Base-by-base conservation (phyloP, 2,888 invertebrate genomes). In the Eugnorisma glareosa region DNA sequence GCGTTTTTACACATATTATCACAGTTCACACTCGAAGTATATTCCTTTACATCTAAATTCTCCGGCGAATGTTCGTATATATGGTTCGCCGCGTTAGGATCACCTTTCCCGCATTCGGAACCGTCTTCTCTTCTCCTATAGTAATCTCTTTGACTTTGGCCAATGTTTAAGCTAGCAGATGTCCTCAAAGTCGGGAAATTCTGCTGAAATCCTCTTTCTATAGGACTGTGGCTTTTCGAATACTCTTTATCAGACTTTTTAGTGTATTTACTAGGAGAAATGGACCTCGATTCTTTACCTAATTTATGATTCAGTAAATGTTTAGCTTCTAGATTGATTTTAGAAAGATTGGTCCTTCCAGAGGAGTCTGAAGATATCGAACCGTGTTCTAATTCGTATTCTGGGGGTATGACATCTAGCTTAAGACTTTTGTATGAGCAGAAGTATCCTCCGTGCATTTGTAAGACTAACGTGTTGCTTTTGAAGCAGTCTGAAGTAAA, bases 381-480 rank as follows among this genome's bases (percentile, higher is more conserved):
- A 3, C 96, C 92, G 15, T 95, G 94, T 91, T 96, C 96, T 2
- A 94, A 63, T 82, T 96, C 96, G 59, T 96, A 95, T 86, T 96
- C 96, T 0, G 95, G 93, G 0, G 96, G 96, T 40, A 96, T 96
- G 3, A 96, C 91, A 80, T 97, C 97, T 63, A 97, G 89, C 90
- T 96, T 95, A 5, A 97, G 91, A 90, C 96, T 97, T 92, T 95
- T 96, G 84, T 97, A 97, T 0, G 97, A 97, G 59, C 98, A 98
- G 92, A 99, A 99, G 90, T 97, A 98, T 7, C 99, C 99, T 57
- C 98, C 99, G 83, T 98, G 98, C 97, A 99, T 97, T 95, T 98
- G 98, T 94, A 99, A 98, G 88, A 99, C 98, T 88, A 99, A 94
- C 66, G 98, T 98, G 92, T 98, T 98, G 82, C 97, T 96, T 91